phyloP scores from a whole-genome alignment of 2,888 invertebrate genomes.

The Pyrgus malvae region DNA sequence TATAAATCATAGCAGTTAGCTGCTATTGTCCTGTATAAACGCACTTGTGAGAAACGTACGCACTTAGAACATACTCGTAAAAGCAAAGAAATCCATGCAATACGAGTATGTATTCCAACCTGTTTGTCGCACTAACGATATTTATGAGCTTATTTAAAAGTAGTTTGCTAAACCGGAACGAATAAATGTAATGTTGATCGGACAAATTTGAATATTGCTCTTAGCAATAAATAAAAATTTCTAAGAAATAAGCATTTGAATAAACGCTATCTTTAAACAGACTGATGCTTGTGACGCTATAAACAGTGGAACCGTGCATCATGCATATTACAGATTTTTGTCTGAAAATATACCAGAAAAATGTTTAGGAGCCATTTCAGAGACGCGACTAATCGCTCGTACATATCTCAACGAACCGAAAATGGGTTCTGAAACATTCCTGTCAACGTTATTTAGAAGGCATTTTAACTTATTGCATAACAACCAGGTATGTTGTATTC shows the following conservation, averaged over 20 bases:
- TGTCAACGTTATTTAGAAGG: slow-evolving; percentile 17
- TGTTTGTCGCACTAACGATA: neutral
- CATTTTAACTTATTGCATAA: neutral
- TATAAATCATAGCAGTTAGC: slow-evolving; percentile 7
- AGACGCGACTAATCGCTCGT: slow-evolving; percentile 28
- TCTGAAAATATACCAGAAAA: slow-evolving; percentile 32
- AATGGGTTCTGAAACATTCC: slow-evolving; percentile 12
- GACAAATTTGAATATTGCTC: neutral
- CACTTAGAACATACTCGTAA: neutral
- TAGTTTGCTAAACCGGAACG: neutral
- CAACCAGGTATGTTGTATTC: neutral
- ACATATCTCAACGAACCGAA: slow-evolving; percentile 1
- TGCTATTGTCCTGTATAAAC: slow-evolving; percentile 15
- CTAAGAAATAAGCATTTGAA: slow-evolving; percentile 17
- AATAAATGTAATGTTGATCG: neutral
- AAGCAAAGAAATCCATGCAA: neutral
- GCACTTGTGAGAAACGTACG: slow-evolving; percentile 14
- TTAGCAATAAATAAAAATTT: neutral
- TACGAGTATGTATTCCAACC: neutral
- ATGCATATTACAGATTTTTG: slow-evolving; percentile 29
- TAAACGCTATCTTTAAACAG: slow-evolving; percentile 35
- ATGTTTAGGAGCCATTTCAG: slow-evolving; percentile 34
- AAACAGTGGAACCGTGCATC: slow-evolving; percentile 31
- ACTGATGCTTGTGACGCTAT: slow-evolving; percentile 33
- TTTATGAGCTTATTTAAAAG: neutral